Percentiles rank a stretch among this genome's conserved stretches.
phyloP scores from a whole-genome alignment of 2,113 vertebrate species.

The Carollia perspicillata region DNA sequence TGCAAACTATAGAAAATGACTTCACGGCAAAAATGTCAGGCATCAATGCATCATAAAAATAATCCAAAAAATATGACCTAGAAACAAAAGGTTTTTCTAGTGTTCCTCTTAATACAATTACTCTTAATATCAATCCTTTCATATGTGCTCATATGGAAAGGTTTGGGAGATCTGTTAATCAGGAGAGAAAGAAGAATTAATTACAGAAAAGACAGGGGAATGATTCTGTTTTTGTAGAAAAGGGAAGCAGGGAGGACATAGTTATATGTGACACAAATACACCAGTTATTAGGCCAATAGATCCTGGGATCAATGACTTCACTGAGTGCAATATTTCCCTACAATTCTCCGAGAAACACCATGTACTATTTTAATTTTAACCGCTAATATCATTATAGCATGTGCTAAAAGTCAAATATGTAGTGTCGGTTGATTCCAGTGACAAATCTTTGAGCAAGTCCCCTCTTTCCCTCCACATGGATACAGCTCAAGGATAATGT shows the following conservation, averaged over 20 bases:
- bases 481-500: accelerated
- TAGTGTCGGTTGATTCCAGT: neutral
- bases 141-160: neutral
- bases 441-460: neutral
- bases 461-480: neutral
- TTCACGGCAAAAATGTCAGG: neutral
- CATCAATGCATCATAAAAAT: neutral
- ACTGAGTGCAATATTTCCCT: neutral
- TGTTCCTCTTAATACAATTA: neutral
- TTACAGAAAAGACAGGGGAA: neutral
- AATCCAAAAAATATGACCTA: neutral
- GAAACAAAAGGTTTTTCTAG: neutral
- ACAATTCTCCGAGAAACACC: neutral
- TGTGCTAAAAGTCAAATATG: neutral
- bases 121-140: neutral
- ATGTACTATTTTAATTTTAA: neutral
- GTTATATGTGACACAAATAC: neutral
- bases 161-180: neutral
- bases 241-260: neutral
- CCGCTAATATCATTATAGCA: neutral
- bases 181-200: neutral
- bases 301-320: neutral
- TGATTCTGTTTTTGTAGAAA: neutral
- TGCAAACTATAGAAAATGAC: neutral
- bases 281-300: neutral